Base-by-base conservation (phyloP, 2,888 invertebrate species). In the Calliopum simillimum region DNA sequence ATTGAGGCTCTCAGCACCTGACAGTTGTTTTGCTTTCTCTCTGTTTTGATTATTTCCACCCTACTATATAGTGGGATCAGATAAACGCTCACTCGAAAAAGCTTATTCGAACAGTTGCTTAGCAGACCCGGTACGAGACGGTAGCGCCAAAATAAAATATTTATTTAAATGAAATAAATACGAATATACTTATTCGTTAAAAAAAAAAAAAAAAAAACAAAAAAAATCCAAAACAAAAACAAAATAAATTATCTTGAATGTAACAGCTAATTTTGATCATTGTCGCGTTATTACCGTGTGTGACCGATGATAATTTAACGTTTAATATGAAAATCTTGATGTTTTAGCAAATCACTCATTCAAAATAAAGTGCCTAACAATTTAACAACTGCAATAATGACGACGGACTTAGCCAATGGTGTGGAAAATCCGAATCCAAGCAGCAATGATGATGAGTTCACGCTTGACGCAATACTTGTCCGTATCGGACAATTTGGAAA, bases 401-500 rank as follows among this genome's bases (percentile, higher is more conserved):
- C n/a, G 33, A 25, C 25, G 16, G 41, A 58, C 0, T n/a, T 14
- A 33, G 33, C 25, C n/a, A 16, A 13, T 33, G 13, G 16, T 16
- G n/a, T 33, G 8, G 33, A 58, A 58, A 4, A n/a, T 58, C 33
- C 33, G 12, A 33, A 19, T 2, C n/a, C 14, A 43, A 44, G 8
- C 2, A 14, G 43, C 16, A 19, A 53, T 53, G 53, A 77, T 0
- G 79, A 82, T 16, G 81, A 83, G 14, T 75, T 78, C 16, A 80
- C 79, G 5, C 74, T 84, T 23, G 84, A 85, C 73, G 77, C 77
- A 44, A 85, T 84, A 51, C 76, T 84, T n/a, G 74, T 76, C 64
- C 78, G 79, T 12, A 81, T 91, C 74, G 91, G 91, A 0, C 89
- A 90, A 80, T 90, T 91, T 74, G 92, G 91, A n/a, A 87, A 87